A percentile compares a stretch with the other conserved stretches of the same genome.
Conservation (phyloP, 1,140 invertebrate species). For the Drosophila truncata region DNA sequence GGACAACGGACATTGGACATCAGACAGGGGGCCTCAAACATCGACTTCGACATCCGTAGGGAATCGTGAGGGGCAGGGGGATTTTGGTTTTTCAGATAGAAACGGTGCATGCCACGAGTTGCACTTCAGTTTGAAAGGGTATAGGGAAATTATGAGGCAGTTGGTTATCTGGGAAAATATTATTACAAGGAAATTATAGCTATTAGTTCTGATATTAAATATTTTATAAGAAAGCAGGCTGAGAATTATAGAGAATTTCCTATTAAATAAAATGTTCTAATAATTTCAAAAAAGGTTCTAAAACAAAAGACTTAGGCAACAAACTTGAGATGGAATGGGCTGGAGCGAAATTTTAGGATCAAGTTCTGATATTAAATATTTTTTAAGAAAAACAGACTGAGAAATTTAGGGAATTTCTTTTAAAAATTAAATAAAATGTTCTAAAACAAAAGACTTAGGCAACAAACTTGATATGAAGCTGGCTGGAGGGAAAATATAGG, state of each 20-base stretch:
- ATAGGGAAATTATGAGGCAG: not conserved
- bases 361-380: too few species aligned
- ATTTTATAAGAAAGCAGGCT: not conserved
- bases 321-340: conserved; percentile 37
- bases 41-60: conserved; percentile 68
- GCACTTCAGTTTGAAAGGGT: conserved; percentile 17
- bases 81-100: not conserved
- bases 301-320: conserved; percentile 76
- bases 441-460: too few species aligned
- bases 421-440: too few species aligned
- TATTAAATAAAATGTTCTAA: too few species aligned
- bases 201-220: not conserved
- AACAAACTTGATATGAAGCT: too few species aligned
- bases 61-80: conserved; percentile 52
- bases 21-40: conserved; percentile 37
- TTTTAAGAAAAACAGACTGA: too few species aligned
- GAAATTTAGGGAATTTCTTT: too few species aligned
- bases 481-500: too few species aligned
- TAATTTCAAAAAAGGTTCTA: not conserved
- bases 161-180: not conserved
- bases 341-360: too few species aligned
- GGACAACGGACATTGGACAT: conserved; percentile 1
- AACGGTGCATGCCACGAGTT: conserved; percentile 33
- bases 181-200: not conserved
- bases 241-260: not conserved